Conservation (phyloP, 2,797 vertebrate species). For the Sphenopsis melanotis region DNA sequence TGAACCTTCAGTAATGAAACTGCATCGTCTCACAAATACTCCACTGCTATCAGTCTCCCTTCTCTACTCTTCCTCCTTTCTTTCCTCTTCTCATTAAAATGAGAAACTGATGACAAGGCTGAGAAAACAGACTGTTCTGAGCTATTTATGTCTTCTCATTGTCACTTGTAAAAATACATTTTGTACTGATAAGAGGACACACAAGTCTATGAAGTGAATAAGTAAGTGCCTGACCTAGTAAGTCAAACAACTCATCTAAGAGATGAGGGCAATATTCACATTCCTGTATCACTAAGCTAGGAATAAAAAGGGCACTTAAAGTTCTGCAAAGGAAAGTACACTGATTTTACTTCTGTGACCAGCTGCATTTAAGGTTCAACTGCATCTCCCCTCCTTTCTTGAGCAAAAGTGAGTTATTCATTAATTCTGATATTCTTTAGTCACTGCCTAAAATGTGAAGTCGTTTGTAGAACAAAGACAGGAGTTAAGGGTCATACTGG, state of each 20-base stretch:
- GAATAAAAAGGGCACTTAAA: background rate
- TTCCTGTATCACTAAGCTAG: background rate
- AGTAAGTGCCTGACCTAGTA: background rate
- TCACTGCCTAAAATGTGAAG: slow-evolving; percentile 30
- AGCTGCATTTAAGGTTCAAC: background rate
- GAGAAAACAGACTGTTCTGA: background rate
- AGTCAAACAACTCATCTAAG: background rate
- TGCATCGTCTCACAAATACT: background rate
- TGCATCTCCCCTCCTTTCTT: background rate
- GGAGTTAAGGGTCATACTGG: slow-evolving; percentile 42
- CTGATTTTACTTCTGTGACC: background rate
- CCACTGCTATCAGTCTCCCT: background rate
- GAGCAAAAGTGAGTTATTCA: slow-evolving; percentile 51
- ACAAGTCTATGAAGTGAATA: background rate
- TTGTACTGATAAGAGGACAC: background rate
- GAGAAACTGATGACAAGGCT: background rate
- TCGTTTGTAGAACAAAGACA: slow-evolving; percentile 5
- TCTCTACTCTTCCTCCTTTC: background rate
- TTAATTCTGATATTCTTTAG: slow-evolving; percentile 48
- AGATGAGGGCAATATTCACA: background rate
- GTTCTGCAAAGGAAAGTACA: slow-evolving; percentile 28
- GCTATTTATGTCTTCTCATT: background rate
- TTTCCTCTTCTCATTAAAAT: background rate
- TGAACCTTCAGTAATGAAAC: background rate
- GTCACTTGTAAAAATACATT: slow-evolving; percentile 15